These are phyloP conservation scores for Austrolebias charrua DNA, from an alignment of 2,797 vertebrate genomes.

Conservation along the genomic window DNA sequence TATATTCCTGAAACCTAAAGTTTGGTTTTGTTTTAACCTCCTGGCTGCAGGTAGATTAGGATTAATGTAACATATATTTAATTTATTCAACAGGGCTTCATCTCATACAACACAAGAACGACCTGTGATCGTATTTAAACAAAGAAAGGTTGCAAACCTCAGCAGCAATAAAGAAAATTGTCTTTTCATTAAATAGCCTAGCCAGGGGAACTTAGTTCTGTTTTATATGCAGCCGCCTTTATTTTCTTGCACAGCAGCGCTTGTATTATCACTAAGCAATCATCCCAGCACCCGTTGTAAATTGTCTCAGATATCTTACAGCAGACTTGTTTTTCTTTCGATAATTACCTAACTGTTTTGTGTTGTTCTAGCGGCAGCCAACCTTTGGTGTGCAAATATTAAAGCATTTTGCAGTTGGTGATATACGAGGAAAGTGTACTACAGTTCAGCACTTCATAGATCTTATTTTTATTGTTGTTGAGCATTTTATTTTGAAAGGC, in stretches of 20 bases:
- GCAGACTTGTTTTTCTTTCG: background rate
- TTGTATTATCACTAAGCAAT: background rate
- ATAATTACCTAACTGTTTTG: background rate
- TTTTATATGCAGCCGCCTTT: conserved; percentile 6
- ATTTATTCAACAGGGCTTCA: no score
- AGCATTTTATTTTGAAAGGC: background rate
- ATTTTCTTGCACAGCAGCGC: background rate
- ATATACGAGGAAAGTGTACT: no score
- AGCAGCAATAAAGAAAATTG: background rate
- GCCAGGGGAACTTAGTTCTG: background rate
- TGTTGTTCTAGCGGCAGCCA: background rate
- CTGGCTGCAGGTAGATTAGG: no score
- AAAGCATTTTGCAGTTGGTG: no score
- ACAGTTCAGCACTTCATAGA: background rate
- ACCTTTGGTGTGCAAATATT: no score
- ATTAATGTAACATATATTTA: no score
- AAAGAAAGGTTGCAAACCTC: no score
- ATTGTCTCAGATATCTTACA: background rate
- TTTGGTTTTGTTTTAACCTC: no score
- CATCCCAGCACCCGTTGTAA: background rate
- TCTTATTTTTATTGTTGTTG: background rate
- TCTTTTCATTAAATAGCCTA: background rate
- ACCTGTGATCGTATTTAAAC: no score
- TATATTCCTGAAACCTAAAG: no score
- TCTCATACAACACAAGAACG: no score